Percentiles rank a stretch among this genome's conserved stretches.
Conservation (phyloP, 2,797 vertebrate genomes). For the Thaleichthys pacificus region DNA sequence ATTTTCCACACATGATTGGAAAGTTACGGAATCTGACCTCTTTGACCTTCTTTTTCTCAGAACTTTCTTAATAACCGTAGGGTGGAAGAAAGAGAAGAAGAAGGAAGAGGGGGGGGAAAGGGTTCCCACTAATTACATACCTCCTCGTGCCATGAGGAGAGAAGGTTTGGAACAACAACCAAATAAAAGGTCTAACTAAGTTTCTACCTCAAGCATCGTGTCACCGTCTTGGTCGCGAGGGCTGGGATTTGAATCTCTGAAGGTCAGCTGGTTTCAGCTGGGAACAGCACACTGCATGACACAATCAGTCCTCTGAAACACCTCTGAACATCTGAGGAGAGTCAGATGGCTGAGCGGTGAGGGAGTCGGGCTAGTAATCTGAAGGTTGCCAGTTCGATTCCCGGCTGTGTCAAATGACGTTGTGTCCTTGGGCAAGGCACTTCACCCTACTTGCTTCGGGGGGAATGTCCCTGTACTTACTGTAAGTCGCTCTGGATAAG, state of each 20-base stretch:
- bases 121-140: slow-evolving; percentile 34
- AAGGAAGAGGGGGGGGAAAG: slow-evolving; percentile 13
- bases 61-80: slow-evolving; percentile 27
- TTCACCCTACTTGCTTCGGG: too few relatives aligned
- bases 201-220: neutral
- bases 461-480: too few relatives aligned
- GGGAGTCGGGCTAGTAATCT: too few relatives aligned
- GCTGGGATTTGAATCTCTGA: neutral
- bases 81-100: slow-evolving; percentile 3
- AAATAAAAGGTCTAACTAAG: slow-evolving; percentile 1
- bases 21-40: slow-evolving; percentile 26
- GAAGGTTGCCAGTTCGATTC: too few relatives aligned
- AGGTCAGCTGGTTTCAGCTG: neutral
- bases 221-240: neutral
- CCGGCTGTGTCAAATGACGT: too few relatives aligned
- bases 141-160: slow-evolving; percentile 19
- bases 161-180: slow-evolving; percentile 1
- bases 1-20: slow-evolving; percentile 34
- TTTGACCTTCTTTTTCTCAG: slow-evolving; percentile 13
- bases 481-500: too few relatives aligned
- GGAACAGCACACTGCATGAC: neutral
- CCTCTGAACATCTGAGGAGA: too few relatives aligned
- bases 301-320: slow-evolving; percentile 44
- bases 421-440: too few relatives aligned
- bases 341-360: too few relatives aligned